These are phyloP conservation scores for Andrena fulva DNA, from an alignment of 2,888 invertebrate genomes.

Conservation along the genomic window DNA sequence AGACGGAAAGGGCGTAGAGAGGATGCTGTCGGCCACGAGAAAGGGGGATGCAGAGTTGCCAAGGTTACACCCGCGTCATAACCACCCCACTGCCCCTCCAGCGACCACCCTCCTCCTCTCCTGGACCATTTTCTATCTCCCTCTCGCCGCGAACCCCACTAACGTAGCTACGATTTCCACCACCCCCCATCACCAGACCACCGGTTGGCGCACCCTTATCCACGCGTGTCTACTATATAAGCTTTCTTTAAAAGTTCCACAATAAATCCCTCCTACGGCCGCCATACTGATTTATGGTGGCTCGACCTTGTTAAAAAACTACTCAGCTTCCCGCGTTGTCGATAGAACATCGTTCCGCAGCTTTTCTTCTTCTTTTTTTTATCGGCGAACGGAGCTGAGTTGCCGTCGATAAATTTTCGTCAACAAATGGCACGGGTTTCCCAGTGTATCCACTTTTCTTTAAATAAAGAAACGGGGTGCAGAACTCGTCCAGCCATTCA, in stretches of 20 bases:
- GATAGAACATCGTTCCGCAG: conserved; percentile 15
- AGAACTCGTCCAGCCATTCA: too few species aligned
- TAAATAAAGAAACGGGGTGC: too few species aligned
- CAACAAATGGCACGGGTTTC: not conserved
- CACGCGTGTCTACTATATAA: conserved; percentile 49
- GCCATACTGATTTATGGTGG: conserved; percentile 65
- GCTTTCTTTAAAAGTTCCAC: conserved; percentile 69
- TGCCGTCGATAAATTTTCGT: not conserved
- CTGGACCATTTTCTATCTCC: conserved; percentile 65
- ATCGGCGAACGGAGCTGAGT: not conserved
- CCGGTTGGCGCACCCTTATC: conserved; percentile 45
- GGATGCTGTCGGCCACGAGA: conserved; percentile 50
- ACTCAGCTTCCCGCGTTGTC: not conserved
- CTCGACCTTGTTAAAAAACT: conserved; percentile 58
- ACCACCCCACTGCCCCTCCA: conserved; percentile 74
- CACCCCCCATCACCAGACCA: conserved; percentile 44
- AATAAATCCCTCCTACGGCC: conserved; percentile 66
- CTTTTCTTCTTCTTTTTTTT: not conserved
- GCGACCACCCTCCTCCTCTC: conserved; percentile 67
- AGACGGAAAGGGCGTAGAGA: conserved; percentile 41
- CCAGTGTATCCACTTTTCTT: too few species aligned
- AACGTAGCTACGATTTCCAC: conserved; percentile 55
- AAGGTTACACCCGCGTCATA: conserved; percentile 82
- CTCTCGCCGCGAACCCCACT: conserved; percentile 44
- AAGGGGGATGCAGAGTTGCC: conserved; percentile 76